Evolutionary conservation across 2,113 vertebrate species (phyloP).

Genomic region (Accipiter virgatus): DNA sequence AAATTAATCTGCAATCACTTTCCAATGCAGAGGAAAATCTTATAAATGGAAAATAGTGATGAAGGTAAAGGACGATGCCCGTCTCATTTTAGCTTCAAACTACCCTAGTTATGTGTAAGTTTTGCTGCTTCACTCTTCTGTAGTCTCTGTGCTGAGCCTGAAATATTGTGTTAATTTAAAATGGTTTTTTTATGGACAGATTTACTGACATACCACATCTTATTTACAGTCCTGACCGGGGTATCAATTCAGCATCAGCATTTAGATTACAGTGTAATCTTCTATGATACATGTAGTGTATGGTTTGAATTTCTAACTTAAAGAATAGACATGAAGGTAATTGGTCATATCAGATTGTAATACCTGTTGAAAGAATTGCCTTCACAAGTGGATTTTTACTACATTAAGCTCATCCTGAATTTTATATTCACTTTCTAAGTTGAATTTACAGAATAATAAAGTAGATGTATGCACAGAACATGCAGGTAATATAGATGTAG

Average conservation of each 20-base stretch:
- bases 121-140: not conserved
- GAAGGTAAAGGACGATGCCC: not conserved
- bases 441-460: not conserved
- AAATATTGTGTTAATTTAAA: not conserved
- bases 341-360: not conserved
- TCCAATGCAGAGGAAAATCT: not conserved
- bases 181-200: not conserved
- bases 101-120: rapidly evolving
- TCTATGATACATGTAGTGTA: not conserved
- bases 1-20: not conserved
- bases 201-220: not conserved
- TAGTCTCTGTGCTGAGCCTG: not conserved
- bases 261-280: not conserved
- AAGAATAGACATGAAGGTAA: not conserved
- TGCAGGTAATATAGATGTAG: not conserved
- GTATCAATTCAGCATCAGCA: not conserved
- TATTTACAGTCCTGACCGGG: not conserved
- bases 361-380: not conserved
- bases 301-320: not conserved
- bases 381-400: not conserved
- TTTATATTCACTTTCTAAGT: not conserved
- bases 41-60: not conserved
- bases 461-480: not conserved
- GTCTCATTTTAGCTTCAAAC: not conserved
- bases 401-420: not conserved